Base-by-base conservation (phyloP, 2,888 invertebrate species). In the Amphiduros pacificus region DNA sequence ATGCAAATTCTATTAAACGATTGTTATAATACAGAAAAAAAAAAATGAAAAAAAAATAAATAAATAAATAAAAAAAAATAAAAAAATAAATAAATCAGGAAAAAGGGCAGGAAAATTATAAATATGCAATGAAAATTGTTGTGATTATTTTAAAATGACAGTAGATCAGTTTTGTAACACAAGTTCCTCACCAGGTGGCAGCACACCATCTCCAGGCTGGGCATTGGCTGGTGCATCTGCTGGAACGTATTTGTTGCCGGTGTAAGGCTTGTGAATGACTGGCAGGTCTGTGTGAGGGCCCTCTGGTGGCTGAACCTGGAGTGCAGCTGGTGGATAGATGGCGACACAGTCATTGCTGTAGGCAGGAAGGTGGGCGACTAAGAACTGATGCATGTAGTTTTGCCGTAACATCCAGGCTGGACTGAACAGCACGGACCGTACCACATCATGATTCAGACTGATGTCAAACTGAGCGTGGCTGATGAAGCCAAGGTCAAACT, bases 401-500 rank as follows among this genome's bases (percentile, higher is more conserved):
- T 77, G 64, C 11, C 80, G 65, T 6, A 72, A 57, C 0, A 70
- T 64, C 75, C 77, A 77, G 0, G 62, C 58, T 44, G 73, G 74
- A 59, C 72, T 68, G 52, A 70, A 64, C 29, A 75, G 32, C 67
- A 63, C 29, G 71, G 59, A 32, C 69, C 75, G 68, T 24, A 78
- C 75, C 6, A 77, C 76, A 63, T 77, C 74, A 55, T 75, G 71
- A 66, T 77, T 77, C 55, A 73, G 57, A 6, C 66, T 68, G 17
- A 71, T 72, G 60, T 75, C 72, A 65, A 72, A 72, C 60, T 77
- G 70, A 52, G 75, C 71, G 61, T 74, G 76, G 56, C 74, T 75
- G 67, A 77, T 73, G 59, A 77, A 75, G 28, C 76, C 76, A 50
- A 76, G 73, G 69, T 78, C 76, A 71, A 75, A 74, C 27, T 76